phyloP scores from a whole-genome alignment of 1,140 invertebrate genomes.

The Eupristina koningsbergeri region DNA sequence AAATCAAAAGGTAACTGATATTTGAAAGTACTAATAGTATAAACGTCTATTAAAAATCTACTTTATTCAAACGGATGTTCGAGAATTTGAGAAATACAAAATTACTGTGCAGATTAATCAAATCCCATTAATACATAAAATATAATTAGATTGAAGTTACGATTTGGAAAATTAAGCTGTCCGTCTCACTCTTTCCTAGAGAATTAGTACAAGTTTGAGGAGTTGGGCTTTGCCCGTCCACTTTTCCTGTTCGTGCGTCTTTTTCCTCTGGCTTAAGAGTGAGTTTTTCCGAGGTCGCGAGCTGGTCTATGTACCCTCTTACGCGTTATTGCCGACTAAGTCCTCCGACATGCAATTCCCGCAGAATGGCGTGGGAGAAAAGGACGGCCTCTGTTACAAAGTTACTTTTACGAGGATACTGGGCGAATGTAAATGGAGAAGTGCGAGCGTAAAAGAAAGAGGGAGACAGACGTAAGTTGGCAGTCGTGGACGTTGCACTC shows the following conservation, averaged over 20 bases:
- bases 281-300: neutral
- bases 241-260: neutral
- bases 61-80: neutral
- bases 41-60: too few relatives aligned
- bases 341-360: slow-evolving; percentile 59
- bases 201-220: slow-evolving; percentile 4
- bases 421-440: slow-evolving; percentile 66
- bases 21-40: too few relatives aligned
- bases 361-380: slow-evolving; percentile 51
- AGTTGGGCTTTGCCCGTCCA: neutral
- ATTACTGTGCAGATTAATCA: neutral
- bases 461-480: neutral
- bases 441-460: neutral
- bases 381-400: slow-evolving; percentile 60
- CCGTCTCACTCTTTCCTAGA: neutral
- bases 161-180: neutral
- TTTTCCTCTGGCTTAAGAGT: neutral
- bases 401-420: slow-evolving; percentile 67
- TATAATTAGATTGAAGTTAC: neutral
- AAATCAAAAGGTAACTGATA: too few relatives aligned
- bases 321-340: slow-evolving; percentile 41
- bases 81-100: neutral
- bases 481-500: neutral
- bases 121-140: neutral
- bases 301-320: neutral